Evolutionary conservation across 2,113 vertebrate genomes (phyloP), one percentile per base, ranked within the genome.

Genomic region (Brienomyrus brachyistius): DNA sequence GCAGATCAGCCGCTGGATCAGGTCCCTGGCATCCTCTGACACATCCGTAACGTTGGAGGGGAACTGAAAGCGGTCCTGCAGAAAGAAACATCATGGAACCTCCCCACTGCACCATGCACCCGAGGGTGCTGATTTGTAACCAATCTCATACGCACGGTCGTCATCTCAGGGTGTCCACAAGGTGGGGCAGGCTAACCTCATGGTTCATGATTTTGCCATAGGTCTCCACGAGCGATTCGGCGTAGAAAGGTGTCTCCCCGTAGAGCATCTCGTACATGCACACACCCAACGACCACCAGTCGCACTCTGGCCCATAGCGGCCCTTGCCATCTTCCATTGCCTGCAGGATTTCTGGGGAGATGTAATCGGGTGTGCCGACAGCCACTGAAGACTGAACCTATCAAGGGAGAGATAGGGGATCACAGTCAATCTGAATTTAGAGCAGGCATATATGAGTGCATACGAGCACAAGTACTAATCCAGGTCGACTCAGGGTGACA

Each of bases 161-260:
- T 15, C 27, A 40, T 40, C 70, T 35, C 13, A 17, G 70, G 31
- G 70, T 74, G 66, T 11, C 66, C 3, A 74, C 27, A 1, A 15
- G 2, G 66, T 3, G 31, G 70, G 31, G 13, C 31, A 77, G 70
- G 15, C 95, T 94, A 91, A 99, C 98, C 94, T 99, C 97, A 2
- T 99, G 98, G 95, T 99, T 99, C 98, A 99, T 99, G 94, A 99
- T 99, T 95, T 98, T 99, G 2, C 98, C 98, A 0, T 99, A 99
- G 5, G 98, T 99, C 92, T 99, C 98, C 93, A 99, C 98, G 9
- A 99, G 94, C 0, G 98, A 98, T 93, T 99, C 98, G 0, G 98
- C 98, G 0, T 99, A 99, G 92, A 99, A 99, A 0, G 98, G 98
- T 0, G 98, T 99, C 92, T 99, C 98, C 4, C 98, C 98, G 1